Conservation (phyloP, 2,888 invertebrate genomes). For the Neoitamus cyanurus region DNA sequence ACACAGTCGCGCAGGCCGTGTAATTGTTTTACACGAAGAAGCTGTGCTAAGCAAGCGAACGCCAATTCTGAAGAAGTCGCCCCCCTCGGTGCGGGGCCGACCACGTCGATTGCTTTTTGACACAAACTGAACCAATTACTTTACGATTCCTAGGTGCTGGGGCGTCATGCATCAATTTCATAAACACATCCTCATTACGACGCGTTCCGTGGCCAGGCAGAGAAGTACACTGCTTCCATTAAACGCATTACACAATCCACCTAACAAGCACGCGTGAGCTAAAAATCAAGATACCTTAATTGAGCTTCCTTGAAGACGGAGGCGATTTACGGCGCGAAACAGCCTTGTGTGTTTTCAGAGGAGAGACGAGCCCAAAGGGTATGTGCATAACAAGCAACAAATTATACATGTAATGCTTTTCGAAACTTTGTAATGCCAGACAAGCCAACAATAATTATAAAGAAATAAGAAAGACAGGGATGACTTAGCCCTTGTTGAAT, state of each 20-base stretch:
- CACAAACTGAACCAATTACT: conserved; percentile 23
- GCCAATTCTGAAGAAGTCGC: background rate
- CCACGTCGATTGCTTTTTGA: conserved; percentile 9
- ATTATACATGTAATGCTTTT: conserved; percentile 33
- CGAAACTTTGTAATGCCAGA: conserved; percentile 8
- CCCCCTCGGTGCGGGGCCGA: background rate
- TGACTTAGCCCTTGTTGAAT: conserved; percentile 26
- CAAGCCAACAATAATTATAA: conserved; percentile 36
- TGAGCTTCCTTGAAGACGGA: conserved; percentile 10
- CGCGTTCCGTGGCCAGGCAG: background rate
- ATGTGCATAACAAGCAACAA: conserved; percentile 39
- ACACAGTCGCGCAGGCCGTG: background rate
- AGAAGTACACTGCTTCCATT: conserved; percentile 12
- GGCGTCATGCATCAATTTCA: background rate
- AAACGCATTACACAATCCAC: conserved; percentile 14
- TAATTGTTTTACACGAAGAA: background rate
- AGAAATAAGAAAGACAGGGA: conserved; percentile 18
- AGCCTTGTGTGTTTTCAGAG: background rate
- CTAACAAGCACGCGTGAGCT: conserved; percentile 29
- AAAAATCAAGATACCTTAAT: conserved; percentile 33
- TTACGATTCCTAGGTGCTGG: conserved; percentile 1
- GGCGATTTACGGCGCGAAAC: background rate
- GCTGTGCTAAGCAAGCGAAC: background rate
- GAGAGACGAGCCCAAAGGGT: conserved; percentile 20
- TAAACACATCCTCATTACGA: conserved; percentile 29